Evolutionary conservation across 2,797 vertebrate species (phyloP).

Genomic region (Cephalopachus bancanus): DNA sequence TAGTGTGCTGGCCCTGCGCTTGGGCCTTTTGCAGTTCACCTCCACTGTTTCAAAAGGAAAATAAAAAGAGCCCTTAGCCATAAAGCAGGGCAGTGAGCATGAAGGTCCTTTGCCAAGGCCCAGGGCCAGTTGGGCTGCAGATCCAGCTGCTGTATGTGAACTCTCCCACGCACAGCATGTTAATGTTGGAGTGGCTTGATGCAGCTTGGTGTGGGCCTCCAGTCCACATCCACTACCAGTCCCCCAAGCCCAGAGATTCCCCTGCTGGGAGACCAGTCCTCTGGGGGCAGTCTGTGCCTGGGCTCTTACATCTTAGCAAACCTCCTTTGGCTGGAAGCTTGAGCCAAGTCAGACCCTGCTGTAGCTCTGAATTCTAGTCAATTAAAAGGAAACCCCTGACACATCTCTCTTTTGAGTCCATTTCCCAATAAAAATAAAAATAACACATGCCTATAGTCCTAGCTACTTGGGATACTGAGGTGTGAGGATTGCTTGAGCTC

Average conservation of each 20-base stretch:
- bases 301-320: not conserved
- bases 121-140: constrained; percentile 40
- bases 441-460: not conserved
- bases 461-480: too few species aligned
- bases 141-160: constrained; percentile 42
- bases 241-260: not conserved
- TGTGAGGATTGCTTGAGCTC: too few species aligned
- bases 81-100: constrained; percentile 81
- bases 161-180: constrained; percentile 8
- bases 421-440: constrained; percentile 43
- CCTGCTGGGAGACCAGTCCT: not conserved
- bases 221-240: not conserved
- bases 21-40: constrained; percentile 76
- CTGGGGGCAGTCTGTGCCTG: not conserved
- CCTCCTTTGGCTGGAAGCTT: not conserved
- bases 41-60: constrained; percentile 72
- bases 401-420: not conserved
- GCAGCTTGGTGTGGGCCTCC: not conserved
- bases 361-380: not conserved
- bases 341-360: constrained; percentile 7
- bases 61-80: constrained; percentile 54
- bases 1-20: constrained; percentile 25
- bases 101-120: constrained; percentile 51
- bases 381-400: not conserved
- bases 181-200: constrained; percentile 42